These are phyloP conservation scores for Rachycentron canadum DNA, from an alignment of 2,797 vertebrate species.

Conservation along the genomic window DNA sequence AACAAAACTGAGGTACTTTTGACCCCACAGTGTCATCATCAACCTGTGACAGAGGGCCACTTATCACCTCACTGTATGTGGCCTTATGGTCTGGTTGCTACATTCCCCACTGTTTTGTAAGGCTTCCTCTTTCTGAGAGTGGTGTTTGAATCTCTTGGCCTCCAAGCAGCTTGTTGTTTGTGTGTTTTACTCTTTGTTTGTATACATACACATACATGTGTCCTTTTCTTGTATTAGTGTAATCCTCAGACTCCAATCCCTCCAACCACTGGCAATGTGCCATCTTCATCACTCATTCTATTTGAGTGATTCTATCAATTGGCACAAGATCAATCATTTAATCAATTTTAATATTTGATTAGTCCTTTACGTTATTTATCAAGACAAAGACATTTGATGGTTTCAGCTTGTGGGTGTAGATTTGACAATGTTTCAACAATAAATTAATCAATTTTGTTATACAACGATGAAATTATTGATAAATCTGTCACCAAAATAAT, in stretches of 20 bases:
- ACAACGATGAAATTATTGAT: neutral
- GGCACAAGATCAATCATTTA: neutral
- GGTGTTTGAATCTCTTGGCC: conserved; percentile 15
- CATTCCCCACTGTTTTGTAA: conserved; percentile 82
- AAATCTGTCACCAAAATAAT: neutral
- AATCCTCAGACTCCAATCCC: neutral
- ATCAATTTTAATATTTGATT: neutral
- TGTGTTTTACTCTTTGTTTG: conserved; percentile 16
- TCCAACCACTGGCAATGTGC: neutral
- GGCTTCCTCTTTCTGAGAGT: conserved; percentile 65
- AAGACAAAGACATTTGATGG: neutral
- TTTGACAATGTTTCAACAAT: neutral
- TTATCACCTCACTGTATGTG: conserved; percentile 76
- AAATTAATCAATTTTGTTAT: neutral
- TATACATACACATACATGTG: neutral
- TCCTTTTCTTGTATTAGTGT: neutral
- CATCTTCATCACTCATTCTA: conserved; percentile 12
- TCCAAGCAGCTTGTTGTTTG: conserved; percentile 6
- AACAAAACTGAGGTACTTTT: conserved; percentile 21
- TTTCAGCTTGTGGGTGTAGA: neutral
- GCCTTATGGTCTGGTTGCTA: conserved; percentile 84
- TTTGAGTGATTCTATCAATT: no score
- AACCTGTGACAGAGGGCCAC: conserved; percentile 69
- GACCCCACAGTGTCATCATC: conserved; percentile 50
- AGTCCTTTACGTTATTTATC: neutral